phyloP scores from a whole-genome alignment of 2,888 invertebrate genomes.

The Aporophyla lueneburgensis region DNA sequence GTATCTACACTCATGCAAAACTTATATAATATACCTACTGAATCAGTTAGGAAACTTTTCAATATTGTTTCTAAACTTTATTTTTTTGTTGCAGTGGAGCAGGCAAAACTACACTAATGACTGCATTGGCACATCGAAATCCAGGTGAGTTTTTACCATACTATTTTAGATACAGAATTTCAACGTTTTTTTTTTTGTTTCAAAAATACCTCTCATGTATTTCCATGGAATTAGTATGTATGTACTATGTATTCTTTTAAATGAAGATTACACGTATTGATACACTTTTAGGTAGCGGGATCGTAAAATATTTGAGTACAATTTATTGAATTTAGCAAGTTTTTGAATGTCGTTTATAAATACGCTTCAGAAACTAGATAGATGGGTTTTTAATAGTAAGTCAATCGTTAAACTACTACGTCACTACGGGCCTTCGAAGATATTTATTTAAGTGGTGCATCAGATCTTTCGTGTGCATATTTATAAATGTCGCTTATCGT shows the following conservation, averaged over 20 bases:
- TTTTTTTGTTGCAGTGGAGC: constrained; percentile 92
- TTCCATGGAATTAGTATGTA: background rate
- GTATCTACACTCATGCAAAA: background rate
- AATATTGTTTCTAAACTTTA: background rate
- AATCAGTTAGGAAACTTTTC: background rate
- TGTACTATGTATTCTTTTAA: background rate
- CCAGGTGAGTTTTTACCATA: constrained; percentile 90
- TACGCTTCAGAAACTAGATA: background rate
- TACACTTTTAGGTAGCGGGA: background rate
- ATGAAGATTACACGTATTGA: background rate
- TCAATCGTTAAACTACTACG: background rate
- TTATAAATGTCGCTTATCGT: background rate
- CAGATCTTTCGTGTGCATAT: too few relatives aligned
- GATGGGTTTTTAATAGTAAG: background rate
- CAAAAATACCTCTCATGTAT: background rate
- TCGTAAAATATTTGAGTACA: background rate
- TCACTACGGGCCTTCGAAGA: background rate
- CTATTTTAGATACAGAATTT: background rate
- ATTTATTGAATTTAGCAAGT: background rate
- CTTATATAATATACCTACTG: background rate
- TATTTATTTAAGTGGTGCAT: background rate
- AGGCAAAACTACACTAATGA: constrained; percentile 97
- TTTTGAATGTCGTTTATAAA: background rate
- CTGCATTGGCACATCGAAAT: constrained; percentile 94
- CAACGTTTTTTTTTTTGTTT: background rate